Evolutionary conservation across 2,113 vertebrate genomes (phyloP), one percentile per base, ranked within the genome.

Genomic region (Zootoca vivipara): DNA sequence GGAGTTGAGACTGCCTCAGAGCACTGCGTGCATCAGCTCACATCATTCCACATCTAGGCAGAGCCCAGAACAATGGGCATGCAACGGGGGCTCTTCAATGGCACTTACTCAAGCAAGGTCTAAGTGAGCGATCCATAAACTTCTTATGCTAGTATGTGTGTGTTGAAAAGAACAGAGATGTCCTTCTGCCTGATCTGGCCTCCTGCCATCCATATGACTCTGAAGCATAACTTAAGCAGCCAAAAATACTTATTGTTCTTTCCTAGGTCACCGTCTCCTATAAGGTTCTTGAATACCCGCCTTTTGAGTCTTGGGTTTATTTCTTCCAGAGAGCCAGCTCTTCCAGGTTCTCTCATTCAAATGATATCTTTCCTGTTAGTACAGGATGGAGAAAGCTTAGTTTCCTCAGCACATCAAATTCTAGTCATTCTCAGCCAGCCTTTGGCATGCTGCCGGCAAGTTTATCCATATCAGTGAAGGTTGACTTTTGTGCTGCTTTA

Each of bases 401-500:
- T 69, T 78, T 35, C 74, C 62, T n/a, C 42, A 46, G 52, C 35
- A 40, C 33, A 56, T 81, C 46, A 73, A 30, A 81, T 62, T 22
- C 8, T 10, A 74, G 20, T 74, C 35, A 73, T 73, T 81, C 35
- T 40, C 38, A 58, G 35, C 33, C n/a, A 81, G 18, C 6, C 33
- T 10, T 42, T 56, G 65, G 46, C 78, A 87, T 72, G 33, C 69
- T 87, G 74, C 78, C 78, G 82, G 78, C 33, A 74, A 72, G 35
- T 82, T 82, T 42, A 82, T 73, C 52, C 78, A 74, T 64, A 5
- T 18, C 30, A 87, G 86, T 82, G 86, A 87, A 81, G 78, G 52
- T 30, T 62, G 78, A 64, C 52, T 81, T 87, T 87, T 73, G 78
- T 87, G 77, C 77, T 70, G 33, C 56, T 52, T 86, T 33, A 85